Evolutionary conservation across 2,797 vertebrate genomes (phyloP).

Genomic region (Phalloptychus januarius): DNA sequence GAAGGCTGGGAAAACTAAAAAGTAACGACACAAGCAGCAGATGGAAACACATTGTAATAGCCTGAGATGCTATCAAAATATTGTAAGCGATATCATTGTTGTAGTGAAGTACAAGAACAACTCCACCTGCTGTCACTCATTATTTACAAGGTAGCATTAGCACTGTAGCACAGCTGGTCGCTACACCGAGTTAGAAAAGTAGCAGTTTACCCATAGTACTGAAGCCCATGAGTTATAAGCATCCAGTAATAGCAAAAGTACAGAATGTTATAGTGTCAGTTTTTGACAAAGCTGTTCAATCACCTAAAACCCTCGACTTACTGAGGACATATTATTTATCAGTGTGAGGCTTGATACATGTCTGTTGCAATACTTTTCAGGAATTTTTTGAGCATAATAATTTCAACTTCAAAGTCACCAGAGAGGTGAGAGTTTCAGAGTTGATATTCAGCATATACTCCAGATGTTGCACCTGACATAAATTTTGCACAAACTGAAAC

Average conservation of each 20-base stretch:
- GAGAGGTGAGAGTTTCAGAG: conserved; percentile 1
- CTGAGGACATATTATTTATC: neutral
- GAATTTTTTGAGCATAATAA: neutral
- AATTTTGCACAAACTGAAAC: conserved; percentile 3
- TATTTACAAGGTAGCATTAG: neutral
- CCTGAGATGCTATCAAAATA: neutral
- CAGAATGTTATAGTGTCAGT: neutral
- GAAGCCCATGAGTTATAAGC: neutral
- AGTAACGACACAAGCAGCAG: neutral
- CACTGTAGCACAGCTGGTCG: neutral
- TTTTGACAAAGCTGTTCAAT: neutral
- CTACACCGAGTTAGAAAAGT: neutral
- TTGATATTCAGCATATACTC: neutral
- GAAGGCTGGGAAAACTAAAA: neutral
- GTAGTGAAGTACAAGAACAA: neutral
- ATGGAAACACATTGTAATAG: neutral
- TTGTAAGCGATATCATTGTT: neutral
- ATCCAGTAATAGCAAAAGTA: neutral
- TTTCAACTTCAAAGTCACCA: neutral
- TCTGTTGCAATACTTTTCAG: neutral
- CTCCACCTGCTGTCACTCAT: neutral
- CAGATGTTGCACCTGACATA: conserved; percentile 1
- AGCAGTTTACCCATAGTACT: neutral
- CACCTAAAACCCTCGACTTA: neutral
- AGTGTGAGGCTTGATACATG: neutral